Conservation (phyloP, 2,113 vertebrate genomes). For the Apaloderma vittatum region DNA sequence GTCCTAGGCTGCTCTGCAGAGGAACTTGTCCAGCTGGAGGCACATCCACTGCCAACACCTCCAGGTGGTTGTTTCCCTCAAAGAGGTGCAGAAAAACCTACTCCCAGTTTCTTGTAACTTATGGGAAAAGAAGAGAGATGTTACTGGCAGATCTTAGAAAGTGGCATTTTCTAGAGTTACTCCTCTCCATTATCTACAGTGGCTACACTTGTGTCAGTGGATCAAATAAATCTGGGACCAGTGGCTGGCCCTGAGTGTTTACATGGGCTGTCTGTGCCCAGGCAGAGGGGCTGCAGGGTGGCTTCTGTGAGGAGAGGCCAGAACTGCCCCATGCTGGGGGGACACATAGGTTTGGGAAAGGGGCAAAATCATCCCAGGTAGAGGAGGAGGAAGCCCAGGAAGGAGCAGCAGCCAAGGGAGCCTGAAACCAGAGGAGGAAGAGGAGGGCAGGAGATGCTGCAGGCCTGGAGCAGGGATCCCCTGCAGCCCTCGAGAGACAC, state of each 20-base stretch:
- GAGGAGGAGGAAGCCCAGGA: not conserved
- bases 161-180: not conserved
- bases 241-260: not conserved
- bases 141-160: not conserved
- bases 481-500: not conserved
- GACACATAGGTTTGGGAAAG: too few species aligned
- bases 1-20: not conserved
- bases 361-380: not conserved
- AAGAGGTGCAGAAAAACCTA: not conserved
- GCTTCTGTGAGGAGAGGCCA: too few species aligned
- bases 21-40: not conserved
- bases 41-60: not conserved
- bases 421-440: not conserved
- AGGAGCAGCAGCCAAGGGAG: not conserved
- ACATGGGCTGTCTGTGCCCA: fast-evolving
- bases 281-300: fast-evolving
- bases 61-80: not conserved
- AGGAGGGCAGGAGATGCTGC: not conserved
- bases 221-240: not conserved
- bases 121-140: not conserved
- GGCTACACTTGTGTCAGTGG: not conserved
- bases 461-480: not conserved
- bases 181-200: not conserved
- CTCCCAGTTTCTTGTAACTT: not conserved
- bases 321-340: not conserved